These are phyloP conservation scores for Orcinus orca DNA, from an alignment of 2,113 vertebrate species.

Conservation along the genomic window DNA sequence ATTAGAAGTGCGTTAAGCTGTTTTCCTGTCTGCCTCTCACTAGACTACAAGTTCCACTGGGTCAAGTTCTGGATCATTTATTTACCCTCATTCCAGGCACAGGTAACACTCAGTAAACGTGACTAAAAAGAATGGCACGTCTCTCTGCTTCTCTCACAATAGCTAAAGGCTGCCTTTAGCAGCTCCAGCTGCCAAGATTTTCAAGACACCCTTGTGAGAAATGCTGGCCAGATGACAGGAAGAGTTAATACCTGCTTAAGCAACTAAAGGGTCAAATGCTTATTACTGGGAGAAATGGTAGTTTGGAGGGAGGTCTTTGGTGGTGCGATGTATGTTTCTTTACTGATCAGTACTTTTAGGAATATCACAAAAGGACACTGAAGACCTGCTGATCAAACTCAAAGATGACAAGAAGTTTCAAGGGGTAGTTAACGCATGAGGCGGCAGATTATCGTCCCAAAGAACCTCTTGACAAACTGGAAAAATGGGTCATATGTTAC, in stretches of 20 bases:
- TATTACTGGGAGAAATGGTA: background rate
- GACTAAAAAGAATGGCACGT: background rate
- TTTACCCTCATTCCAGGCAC: background rate
- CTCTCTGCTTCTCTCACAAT: background rate
- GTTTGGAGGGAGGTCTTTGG: background rate
- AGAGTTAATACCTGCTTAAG: background rate
- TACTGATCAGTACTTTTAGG: background rate
- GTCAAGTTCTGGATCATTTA: background rate
- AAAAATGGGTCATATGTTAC: background rate
- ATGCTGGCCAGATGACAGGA: background rate
- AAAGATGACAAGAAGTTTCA: conserved; percentile 23
- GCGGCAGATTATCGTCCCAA: background rate
- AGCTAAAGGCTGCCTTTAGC: background rate
- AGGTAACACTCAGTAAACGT: background rate
- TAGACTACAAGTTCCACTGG: background rate
- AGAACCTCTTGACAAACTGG: background rate
- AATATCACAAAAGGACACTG: background rate
- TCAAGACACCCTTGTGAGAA: conserved; percentile 7
- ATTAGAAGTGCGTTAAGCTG: background rate
- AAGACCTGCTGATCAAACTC: background rate
- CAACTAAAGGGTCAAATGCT: background rate
- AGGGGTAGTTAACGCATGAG: background rate
- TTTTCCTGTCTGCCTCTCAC: background rate
- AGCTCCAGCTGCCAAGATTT: background rate
- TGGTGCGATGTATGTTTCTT: background rate